Percentiles rank a stretch among this genome's conserved stretches.
Conservation (phyloP, 2,797 vertebrate species). For the Lacerta bilineata region DNA sequence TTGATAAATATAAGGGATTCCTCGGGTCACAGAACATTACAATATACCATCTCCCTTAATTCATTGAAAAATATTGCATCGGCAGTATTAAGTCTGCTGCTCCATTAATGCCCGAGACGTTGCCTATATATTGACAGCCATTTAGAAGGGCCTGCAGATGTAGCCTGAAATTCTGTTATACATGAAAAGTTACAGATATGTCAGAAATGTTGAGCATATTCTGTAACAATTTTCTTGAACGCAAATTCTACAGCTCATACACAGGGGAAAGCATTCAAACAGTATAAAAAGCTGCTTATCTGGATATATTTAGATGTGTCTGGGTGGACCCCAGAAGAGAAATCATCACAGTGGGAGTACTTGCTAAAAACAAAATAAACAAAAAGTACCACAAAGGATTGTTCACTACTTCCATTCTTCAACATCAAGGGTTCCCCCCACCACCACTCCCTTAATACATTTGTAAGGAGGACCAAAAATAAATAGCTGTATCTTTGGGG, state of each 20-base stretch:
- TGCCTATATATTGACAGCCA: neutral
- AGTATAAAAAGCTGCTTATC: constrained; percentile 20
- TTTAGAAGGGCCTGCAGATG: constrained; percentile 27
- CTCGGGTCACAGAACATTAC: neutral
- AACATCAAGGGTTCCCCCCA: neutral
- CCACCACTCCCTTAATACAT: constrained; percentile 1
- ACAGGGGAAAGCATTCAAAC: neutral
- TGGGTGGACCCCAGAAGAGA: neutral
- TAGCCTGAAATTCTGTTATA: neutral
- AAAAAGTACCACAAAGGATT: neutral
- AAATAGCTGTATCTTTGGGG: constrained; percentile 29
- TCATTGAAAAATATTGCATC: neutral
- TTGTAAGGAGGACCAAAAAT: constrained; percentile 42
- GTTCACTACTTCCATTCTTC: neutral
- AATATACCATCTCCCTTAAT: neutral
- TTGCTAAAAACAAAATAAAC: constrained; percentile 26
- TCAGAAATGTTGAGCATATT: constrained; percentile 21
- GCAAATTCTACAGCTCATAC: constrained; percentile 28
- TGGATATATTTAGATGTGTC: constrained; percentile 28
- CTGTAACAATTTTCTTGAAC: neutral
- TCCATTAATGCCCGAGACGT: neutral
- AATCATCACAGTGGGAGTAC: constrained; percentile 16
- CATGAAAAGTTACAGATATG: neutral
- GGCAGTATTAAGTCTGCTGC: neutral
- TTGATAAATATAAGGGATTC: neutral